Conservation (phyloP, 2,113 vertebrate genomes). For the Noctilio leporinus region DNA sequence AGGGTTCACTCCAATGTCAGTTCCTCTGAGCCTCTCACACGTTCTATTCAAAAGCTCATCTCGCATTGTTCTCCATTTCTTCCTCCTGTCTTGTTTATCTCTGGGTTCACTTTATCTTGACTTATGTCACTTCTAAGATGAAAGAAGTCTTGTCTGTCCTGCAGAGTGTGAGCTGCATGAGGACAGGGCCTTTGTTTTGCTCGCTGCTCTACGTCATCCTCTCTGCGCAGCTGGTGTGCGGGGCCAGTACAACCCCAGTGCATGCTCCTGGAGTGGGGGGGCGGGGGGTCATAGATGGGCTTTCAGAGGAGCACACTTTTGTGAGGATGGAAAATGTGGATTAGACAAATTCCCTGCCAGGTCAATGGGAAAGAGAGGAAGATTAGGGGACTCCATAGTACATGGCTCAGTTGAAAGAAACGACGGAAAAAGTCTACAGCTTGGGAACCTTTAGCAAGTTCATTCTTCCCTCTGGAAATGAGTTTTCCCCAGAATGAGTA, state of each 20-base stretch:
- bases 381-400: neutral
- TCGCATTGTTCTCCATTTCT: neutral
- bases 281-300: neutral
- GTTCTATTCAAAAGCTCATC: neutral
- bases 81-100: neutral
- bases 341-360: neutral
- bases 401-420: neutral
- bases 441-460: neutral
- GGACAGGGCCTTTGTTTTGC: no score
- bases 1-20: neutral
- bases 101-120: neutral
- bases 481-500: neutral
- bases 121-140: neutral
- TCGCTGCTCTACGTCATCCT: neutral
- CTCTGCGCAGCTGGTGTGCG: neutral
- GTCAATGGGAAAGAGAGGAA: neutral
- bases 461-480: neutral
- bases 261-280: neutral
- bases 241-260: neutral
- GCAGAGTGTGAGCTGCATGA: neutral
- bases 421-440: neutral
- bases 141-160: neutral
- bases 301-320: neutral
- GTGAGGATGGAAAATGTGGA: neutral
- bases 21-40: neutral